A percentile compares a stretch with the other conserved stretches of the same genome.
These are phyloP conservation scores for Thermophis baileyi DNA, from an alignment of 2,113 vertebrate species.

Conservation along the genomic window DNA sequence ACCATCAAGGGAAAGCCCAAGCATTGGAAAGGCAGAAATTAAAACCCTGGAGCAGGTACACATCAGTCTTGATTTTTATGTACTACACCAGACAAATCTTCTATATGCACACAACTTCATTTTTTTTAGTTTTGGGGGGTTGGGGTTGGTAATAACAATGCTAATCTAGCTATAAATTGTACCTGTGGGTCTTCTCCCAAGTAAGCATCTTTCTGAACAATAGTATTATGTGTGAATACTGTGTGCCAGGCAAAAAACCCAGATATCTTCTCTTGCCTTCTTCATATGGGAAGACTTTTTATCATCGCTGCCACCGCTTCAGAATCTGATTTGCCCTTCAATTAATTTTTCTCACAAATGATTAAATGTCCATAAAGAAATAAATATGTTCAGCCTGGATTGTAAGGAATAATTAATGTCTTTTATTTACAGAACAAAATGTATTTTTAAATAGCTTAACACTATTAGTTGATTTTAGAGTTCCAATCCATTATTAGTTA, in stretches of 20 bases:
- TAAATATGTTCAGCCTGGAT: background rate
- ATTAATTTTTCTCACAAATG: background rate
- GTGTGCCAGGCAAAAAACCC: background rate
- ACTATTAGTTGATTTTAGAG: conserved; percentile 2
- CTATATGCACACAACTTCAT: background rate
- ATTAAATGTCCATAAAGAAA: background rate
- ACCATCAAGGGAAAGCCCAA: background rate
- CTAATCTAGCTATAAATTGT: background rate
- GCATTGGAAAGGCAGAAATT: background rate
- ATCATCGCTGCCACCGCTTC: background rate
- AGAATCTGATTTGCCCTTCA: background rate
- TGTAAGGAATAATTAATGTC: background rate
- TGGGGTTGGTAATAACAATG: background rate
- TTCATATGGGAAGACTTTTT: background rate
- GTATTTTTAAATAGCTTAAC: background rate
- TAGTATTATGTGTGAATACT: background rate
- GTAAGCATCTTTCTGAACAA: background rate
- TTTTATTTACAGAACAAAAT: background rate
- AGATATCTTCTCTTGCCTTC: background rate
- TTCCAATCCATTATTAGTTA: conserved; percentile 16
- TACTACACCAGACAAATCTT: background rate
- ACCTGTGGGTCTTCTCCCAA: background rate
- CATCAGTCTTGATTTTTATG: background rate
- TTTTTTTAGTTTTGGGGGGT: background rate
- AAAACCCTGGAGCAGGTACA: background rate